Conservation (phyloP, 2,888 invertebrate genomes). For the Hirudinaria manillensis region DNA sequence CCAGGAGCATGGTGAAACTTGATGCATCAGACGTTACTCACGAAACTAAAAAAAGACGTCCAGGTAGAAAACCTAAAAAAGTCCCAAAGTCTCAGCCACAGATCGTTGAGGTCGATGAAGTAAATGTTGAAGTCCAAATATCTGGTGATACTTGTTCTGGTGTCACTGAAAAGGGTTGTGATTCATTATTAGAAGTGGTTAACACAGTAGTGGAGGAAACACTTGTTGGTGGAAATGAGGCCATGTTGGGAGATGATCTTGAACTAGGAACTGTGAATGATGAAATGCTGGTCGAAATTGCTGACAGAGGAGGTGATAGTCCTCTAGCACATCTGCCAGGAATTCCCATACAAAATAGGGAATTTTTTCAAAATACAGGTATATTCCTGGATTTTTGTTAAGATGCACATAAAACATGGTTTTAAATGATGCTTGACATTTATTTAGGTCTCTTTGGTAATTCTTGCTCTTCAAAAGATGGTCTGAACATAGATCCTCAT, state of each 20-base stretch:
- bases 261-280: slow-evolving; percentile 5
- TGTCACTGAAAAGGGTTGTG: neutral
- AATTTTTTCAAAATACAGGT: too few relatives aligned
- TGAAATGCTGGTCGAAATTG: slow-evolving; percentile 3
- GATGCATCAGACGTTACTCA: neutral
- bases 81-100: neutral
- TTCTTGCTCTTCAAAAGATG: neutral
- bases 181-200: neutral
- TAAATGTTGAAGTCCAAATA: neutral
- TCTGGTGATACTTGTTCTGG: neutral
- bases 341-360: neutral
- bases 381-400: too few relatives aligned
- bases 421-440: too few relatives aligned
- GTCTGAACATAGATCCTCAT: neutral
- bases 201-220: neutral
- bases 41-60: slow-evolving; percentile 1
- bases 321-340: slow-evolving; percentile 2
- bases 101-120: neutral
- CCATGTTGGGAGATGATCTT: neutral
- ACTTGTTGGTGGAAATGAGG: neutral
- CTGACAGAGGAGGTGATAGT: slow-evolving; percentile 2
- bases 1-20: neutral
- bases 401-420: too few relatives aligned
- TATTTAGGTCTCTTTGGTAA: neutral
- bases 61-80: slow-evolving; percentile 9